Evolutionary conservation across 2,888 invertebrate genomes (phyloP).

Genomic region (Coremacera marginata): DNA sequence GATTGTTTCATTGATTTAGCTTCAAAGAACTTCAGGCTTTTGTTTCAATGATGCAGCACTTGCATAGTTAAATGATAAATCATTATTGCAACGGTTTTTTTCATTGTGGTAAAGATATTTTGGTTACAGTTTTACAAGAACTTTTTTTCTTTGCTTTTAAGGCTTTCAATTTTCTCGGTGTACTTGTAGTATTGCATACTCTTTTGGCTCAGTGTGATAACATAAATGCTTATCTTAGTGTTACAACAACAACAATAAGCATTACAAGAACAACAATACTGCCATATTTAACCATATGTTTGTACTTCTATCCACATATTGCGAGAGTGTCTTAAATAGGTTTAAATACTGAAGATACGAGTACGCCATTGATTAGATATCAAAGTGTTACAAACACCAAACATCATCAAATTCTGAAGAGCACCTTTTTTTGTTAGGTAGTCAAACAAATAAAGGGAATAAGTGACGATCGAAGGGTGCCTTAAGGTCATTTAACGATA

Average conservation of each 20-base stretch:
- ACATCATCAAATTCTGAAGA: too few relatives aligned
- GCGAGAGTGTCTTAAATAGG: not conserved
- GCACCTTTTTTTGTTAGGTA: not conserved
- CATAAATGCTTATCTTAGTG: too few relatives aligned
- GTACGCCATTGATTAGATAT: conserved; percentile 4
- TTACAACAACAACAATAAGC: not conserved
- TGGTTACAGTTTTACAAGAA: too few relatives aligned
- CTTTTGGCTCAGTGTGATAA: not conserved
- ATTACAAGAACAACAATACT: not conserved
- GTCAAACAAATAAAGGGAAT: not conserved
- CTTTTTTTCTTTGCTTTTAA: too few relatives aligned
- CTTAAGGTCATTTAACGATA: conserved; percentile 33
- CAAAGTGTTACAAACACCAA: conserved; percentile 7
- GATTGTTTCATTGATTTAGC: too few relatives aligned
- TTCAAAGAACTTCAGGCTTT: too few relatives aligned
- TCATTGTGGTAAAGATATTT: too few relatives aligned
- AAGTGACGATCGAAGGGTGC: not conserved
- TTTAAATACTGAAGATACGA: not conserved
- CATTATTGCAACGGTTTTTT: too few relatives aligned
- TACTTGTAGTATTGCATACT: too few relatives aligned
- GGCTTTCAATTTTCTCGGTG: too few relatives aligned
- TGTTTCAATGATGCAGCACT: too few relatives aligned
- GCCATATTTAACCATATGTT: not conserved
- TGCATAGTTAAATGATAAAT: too few relatives aligned
- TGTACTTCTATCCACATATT: not conserved